Evolutionary conservation across 1,140 invertebrate species (phyloP), one percentile per base, ranked within the genome.

Genomic region (Drosophila nigrodunni): DNA sequence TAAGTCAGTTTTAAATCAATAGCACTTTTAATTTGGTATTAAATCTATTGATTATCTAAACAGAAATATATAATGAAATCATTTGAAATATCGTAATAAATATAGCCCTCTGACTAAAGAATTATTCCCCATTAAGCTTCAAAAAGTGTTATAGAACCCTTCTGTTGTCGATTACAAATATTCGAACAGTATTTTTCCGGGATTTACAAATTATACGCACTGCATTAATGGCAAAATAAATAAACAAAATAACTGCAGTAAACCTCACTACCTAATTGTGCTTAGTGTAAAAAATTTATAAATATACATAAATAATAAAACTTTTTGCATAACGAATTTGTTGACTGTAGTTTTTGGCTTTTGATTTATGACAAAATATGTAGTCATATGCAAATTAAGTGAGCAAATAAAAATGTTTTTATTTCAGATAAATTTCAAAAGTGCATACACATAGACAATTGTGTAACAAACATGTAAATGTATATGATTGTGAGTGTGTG

Each of bases 241-340:
- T 41, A 55, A 65, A 70, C 21, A 7, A 39, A 72, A 43, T 39
- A 47, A 18, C 46, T 11, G 11, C 6, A 7, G 34, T 8, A 37
- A 47, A 55, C 52, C 18, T 46, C 54, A 11, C 18, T 35, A 18
- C 30, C 37, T 72, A 67, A 73, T 73, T 67, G 64, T 60, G 70
- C 47, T 30, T 60, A 37, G n/a, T 44, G 18, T 13, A 57, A 46
- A 67, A 59, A 44, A 44, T 10, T 34, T 39, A 59, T 54, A 41
- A 25, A 50, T 52, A 74, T 61, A 44, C 15, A 55, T 43, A 74
- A 69, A 74, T 69, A 61, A 44, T 13, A 35, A 37, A 67, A 68
- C n/a, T 44, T 61, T 60, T 39, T 39, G 57, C 71, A 61, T 61
- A 74, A 60, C 65, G 55, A 60, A 74, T 74, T 74, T 74, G 71